phyloP scores from a whole-genome alignment of 2,113 vertebrate genomes.

The Cacatua alba region DNA sequence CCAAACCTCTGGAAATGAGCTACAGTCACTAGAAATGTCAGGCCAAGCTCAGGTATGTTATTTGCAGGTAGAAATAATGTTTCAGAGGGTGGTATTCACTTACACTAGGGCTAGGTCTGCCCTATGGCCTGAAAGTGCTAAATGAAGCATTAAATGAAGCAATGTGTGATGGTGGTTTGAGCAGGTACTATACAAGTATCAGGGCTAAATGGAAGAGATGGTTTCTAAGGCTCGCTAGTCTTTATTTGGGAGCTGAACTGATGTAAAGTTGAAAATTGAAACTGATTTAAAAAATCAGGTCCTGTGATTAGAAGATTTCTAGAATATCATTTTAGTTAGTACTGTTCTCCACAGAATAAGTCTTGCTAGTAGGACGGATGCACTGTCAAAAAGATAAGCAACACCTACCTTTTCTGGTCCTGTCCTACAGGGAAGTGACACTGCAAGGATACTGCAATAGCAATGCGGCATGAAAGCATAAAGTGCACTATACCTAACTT shows the following conservation, averaged over 20 bases:
- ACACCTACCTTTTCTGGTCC: neutral
- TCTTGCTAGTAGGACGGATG: neutral
- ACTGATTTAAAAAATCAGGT: neutral
- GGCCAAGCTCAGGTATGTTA: neutral
- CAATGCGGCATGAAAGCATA: rapidly evolving
- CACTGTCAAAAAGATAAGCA: neutral
- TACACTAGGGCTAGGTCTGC: neutral
- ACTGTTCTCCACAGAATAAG: neutral
- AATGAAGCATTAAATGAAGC: neutral
- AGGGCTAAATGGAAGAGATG: neutral
- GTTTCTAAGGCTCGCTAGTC: neutral
- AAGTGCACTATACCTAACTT: neutral
- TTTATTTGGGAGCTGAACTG: neutral
- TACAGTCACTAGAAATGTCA: neutral
- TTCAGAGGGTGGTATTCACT: neutral
- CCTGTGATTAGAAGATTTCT: neutral
- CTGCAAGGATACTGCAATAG: neutral
- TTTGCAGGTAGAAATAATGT: neutral
- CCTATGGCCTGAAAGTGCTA: neutral
- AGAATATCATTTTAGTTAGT: neutral
- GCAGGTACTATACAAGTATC: neutral
- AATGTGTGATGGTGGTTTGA: neutral
- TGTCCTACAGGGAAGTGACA: neutral
- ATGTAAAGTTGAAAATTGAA: neutral
- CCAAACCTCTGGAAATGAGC: neutral